phyloP scores from a whole-genome alignment of 2,888 invertebrate genomes.

The Scotopteryx bipunctaria region DNA sequence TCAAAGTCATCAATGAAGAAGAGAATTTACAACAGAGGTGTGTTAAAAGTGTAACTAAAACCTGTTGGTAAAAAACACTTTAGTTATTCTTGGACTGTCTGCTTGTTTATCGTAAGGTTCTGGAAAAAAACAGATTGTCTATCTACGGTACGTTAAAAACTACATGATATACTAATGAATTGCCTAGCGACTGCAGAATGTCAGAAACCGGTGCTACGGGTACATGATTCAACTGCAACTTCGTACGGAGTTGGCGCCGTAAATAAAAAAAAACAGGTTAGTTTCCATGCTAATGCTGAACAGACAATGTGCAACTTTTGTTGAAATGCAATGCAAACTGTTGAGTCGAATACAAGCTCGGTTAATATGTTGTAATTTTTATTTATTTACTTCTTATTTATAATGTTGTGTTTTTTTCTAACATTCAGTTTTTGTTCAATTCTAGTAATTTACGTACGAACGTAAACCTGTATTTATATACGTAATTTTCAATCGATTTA shows the following conservation, averaged over 20 bases:
- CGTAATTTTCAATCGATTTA: no score
- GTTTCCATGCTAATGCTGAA: slow-evolving; percentile 42
- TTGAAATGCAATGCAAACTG: slow-evolving; percentile 26
- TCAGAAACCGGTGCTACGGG: background rate
- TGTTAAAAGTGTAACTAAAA: no score
- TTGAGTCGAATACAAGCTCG: slow-evolving; percentile 13
- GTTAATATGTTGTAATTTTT: slow-evolving; percentile 14
- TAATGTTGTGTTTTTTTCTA: background rate
- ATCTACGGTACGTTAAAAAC: no score
- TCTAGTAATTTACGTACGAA: background rate
- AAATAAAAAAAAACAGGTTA: slow-evolving; percentile 46
- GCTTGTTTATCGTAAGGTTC: no score
- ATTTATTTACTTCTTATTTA: slow-evolving; percentile 6
- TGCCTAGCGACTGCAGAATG: background rate
- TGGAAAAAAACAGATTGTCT: no score
- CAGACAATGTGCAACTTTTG: slow-evolving; percentile 27
- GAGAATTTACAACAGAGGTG: no score
- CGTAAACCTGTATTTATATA: no score
- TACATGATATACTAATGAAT: no score
- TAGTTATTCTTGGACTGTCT: no score
- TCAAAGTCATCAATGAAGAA: no score
- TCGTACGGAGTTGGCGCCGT: slow-evolving; percentile 46
- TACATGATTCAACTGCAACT: slow-evolving; percentile 49
- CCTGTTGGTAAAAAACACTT: no score
- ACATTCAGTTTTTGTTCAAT: background rate